Evolutionary conservation across 2,888 invertebrate species (phyloP), one percentile per base, ranked within the genome.

Genomic region (Ptychoptera contaminata): DNA sequence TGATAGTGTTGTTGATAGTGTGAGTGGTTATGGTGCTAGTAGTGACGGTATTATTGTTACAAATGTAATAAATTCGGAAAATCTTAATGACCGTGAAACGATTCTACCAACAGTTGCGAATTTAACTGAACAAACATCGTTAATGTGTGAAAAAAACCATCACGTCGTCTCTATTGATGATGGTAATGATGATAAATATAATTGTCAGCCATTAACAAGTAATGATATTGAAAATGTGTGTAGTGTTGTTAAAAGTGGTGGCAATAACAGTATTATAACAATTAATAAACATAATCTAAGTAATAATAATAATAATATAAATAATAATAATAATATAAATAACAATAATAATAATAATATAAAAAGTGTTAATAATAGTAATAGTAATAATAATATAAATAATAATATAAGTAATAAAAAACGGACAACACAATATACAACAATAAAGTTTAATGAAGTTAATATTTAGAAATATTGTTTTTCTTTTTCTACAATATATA

Each of bases 401-500:
- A 23, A 23, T 23, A 23, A 23, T 23, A 23, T 23, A 23, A 23
- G 7, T 47, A 50, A 46, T 41, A 47, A 42, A 47, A 64, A 66
- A 57, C 61, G 62, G 50, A 62, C 67, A 63, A 73, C 75, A 57
- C 75, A 77, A 61, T 77, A 77, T 59, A 72, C 76, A 46, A 75
- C 77, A 55, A 66, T 77, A 55, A 74, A 73, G 61, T 78, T 77
- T 64, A 74, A 76, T 59, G 77, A 77, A 60, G 71, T 77, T 52
- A 55, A 52, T 46, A 54, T 57, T 43, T 57, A 50, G 40, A 29
- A 16, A 39, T 8, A 34, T 34, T n/a, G n/a, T n/a, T n/a, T 23
- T 29, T 38, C 38, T 38, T 38, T 16, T 37, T 23, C 11, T 23
- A 16, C 16, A 38, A 38, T 23, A 38, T 16, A 8, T 12, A 38